Evolutionary conservation across 1,140 invertebrate genomes (phyloP).

Genomic region (Drosophila navojoa): DNA sequence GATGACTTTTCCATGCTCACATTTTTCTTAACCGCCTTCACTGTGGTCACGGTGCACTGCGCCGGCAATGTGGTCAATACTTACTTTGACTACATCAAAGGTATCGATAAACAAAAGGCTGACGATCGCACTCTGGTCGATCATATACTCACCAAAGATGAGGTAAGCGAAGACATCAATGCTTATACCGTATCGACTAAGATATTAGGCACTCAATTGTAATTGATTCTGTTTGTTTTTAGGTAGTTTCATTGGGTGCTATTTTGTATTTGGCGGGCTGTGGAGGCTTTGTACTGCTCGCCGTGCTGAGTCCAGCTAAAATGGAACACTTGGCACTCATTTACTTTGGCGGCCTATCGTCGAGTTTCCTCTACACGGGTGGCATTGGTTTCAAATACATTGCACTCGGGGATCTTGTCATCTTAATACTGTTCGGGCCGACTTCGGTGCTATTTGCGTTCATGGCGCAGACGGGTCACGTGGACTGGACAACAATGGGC

Average conservation of each 20-base stretch:
- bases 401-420: slow-evolving; percentile 94
- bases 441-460: slow-evolving; percentile 97
- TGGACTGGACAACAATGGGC: slow-evolving; percentile 94
- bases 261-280: slow-evolving; percentile 94
- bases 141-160: slow-evolving; percentile 88
- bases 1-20: slow-evolving; percentile 91
- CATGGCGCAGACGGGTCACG: slow-evolving; percentile 93
- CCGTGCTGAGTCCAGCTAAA: slow-evolving; percentile 92
- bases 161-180: slow-evolving; percentile 62
- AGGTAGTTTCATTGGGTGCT: slow-evolving; percentile 93
- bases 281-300: slow-evolving; percentile 93
- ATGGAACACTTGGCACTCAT: slow-evolving; percentile 97
- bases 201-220: background rate
- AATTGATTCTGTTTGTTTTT: slow-evolving; percentile 20
- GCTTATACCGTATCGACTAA: background rate
- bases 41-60: slow-evolving; percentile 95
- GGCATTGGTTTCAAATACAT: slow-evolving; percentile 98
- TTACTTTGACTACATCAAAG: slow-evolving; percentile 97
- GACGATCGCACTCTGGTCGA: slow-evolving; percentile 97
- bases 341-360: slow-evolving; percentile 97
- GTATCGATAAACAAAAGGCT: slow-evolving; percentile 95
- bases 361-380: slow-evolving; percentile 96
- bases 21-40: slow-evolving; percentile 92
- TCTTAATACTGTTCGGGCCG: slow-evolving; percentile 96
- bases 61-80: slow-evolving; percentile 99